phyloP scores from a whole-genome alignment of 2,113 vertebrate genomes.

The Astur gentilis region DNA sequence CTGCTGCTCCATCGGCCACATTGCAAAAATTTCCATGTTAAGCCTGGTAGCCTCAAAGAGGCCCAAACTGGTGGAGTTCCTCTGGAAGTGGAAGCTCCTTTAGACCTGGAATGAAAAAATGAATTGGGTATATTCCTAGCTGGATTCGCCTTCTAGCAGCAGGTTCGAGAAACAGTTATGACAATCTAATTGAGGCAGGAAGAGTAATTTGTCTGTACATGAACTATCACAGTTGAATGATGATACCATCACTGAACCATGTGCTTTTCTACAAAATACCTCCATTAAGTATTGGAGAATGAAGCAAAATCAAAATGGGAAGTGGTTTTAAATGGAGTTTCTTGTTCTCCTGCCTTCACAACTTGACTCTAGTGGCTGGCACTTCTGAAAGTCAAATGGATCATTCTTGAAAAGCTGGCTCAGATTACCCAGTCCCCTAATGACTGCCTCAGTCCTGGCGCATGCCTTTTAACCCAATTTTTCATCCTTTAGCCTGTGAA shows the following conservation, averaged over 20 bases:
- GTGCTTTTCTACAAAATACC: neutral
- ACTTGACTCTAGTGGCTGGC: neutral
- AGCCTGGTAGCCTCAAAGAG: neutral
- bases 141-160: neutral
- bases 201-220: neutral
- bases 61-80: neutral
- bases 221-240: neutral
- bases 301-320: neutral
- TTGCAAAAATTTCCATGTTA: neutral
- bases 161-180: neutral
- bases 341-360: neutral
- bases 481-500: neutral
- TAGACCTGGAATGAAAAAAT: neutral
- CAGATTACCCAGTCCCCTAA: neutral
- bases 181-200: neutral
- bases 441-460: neutral
- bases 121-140: neutral
- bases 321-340: neutral
- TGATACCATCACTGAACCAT: neutral
- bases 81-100: neutral
- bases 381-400: neutral
- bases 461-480: neutral
- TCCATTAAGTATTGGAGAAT: neutral
- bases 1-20: neutral
- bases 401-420: neutral